phyloP scores from a whole-genome alignment of 35 echinoderm and acorn worm genomes.

The Hemicentrotus pulcherrimus region DNA sequence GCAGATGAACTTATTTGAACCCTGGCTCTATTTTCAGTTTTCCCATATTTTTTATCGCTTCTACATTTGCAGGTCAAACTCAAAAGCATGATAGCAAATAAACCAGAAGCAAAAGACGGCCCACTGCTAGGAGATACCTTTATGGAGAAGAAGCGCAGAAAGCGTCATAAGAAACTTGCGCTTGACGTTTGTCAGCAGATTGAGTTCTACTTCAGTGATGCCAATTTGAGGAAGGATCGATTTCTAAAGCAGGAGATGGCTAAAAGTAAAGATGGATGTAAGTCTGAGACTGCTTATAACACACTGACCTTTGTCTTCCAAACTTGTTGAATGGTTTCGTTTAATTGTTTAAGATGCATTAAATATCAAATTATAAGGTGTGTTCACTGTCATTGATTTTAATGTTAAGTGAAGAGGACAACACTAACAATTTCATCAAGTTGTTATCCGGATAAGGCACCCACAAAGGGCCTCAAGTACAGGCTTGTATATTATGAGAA shows the following conservation, averaged over 20 bases:
- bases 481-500: too few species aligned
- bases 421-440: too few species aligned
- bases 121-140: background rate
- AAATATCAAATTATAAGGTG: too few species aligned
- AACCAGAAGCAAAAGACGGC: slow-evolving; percentile 26
- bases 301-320: too few species aligned
- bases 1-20: too few species aligned
- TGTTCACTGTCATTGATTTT: too few species aligned
- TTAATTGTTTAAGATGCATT: too few species aligned
- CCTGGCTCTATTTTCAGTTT: background rate
- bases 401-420: too few species aligned
- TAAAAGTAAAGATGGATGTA: slow-evolving; percentile 82
- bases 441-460: too few species aligned
- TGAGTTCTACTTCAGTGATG: slow-evolving; percentile 97
- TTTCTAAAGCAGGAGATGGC: slow-evolving; percentile 82
- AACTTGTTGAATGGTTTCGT: too few species aligned
- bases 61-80: background rate
- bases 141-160: slow-evolving; percentile 73
- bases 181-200: slow-evolving; percentile 74
- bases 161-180: slow-evolving; percentile 69
- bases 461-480: too few species aligned
- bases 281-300: slow-evolving; percentile 19
- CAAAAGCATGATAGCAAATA: background rate
- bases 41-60: background rate
- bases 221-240: slow-evolving; percentile 95